Evolutionary conservation across 2,888 invertebrate genomes (phyloP).

Genomic region (Operophtera brumata): DNA sequence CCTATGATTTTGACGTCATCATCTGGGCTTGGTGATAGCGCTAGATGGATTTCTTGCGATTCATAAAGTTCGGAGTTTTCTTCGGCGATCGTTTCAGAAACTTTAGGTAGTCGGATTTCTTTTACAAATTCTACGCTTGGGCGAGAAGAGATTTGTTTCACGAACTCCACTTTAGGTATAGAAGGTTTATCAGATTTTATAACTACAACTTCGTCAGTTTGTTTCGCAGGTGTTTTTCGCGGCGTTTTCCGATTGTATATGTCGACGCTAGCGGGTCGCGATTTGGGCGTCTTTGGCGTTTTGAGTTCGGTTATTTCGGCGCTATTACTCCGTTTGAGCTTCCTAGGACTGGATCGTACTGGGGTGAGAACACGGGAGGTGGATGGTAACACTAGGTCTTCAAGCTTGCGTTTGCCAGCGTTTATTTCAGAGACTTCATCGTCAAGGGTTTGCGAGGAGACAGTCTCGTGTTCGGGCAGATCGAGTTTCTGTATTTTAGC

Average conservation of each 20-base stretch:
- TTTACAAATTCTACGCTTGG: conserved; percentile 52
- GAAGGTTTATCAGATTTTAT: conserved; percentile 29
- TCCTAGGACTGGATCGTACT: conserved; percentile 61
- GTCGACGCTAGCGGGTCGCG: conserved; percentile 65
- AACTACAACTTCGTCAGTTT: conserved; percentile 24
- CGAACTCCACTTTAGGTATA: neutral
- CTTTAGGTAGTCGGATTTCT: conserved; percentile 47
- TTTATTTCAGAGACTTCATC: conserved; percentile 67
- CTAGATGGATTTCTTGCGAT: conserved; percentile 68
- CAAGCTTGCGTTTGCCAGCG: conserved; percentile 47
- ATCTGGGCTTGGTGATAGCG: conserved; percentile 59
- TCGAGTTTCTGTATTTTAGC: conserved; percentile 67
- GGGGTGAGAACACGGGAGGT: conserved; percentile 60
- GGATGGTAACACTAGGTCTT: conserved; percentile 52
- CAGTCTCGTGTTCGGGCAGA: conserved; percentile 45
- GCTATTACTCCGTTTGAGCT: conserved; percentile 67
- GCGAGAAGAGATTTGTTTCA: conserved; percentile 30
- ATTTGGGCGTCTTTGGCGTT: conserved; percentile 65
- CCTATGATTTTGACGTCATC: conserved; percentile 39
- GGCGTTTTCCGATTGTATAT: conserved; percentile 58
- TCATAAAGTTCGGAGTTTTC: conserved; percentile 58
- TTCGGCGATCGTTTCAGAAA: conserved; percentile 61
- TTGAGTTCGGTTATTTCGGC: conserved; percentile 55
- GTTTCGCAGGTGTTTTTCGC: conserved; percentile 35
- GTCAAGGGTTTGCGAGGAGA: conserved; percentile 59